These are phyloP conservation scores for Pseudotriccus pelzelni DNA, from an alignment of 2,797 vertebrate species.

Conservation along the genomic window DNA sequence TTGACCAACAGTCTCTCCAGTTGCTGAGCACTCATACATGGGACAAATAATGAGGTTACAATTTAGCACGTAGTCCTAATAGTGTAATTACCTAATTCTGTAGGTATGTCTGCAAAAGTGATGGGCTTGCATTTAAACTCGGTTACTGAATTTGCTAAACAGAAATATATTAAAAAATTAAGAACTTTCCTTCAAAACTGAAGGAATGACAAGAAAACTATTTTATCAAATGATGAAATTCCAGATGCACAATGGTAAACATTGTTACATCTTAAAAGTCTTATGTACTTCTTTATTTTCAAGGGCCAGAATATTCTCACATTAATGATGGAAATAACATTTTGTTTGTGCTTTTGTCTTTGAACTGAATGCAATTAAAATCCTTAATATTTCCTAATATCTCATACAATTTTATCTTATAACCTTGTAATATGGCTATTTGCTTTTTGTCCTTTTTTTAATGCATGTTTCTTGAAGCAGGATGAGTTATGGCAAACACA, in stretches of 20 bases:
- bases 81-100: no score
- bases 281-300: not conserved
- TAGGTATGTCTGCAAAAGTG: not conserved
- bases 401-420: not conserved
- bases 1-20: not conserved
- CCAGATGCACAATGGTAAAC: not conserved
- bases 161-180: not conserved
- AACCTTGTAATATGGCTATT: not conserved
- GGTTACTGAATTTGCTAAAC: not conserved
- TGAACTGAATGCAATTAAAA: not conserved
- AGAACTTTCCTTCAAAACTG: not conserved
- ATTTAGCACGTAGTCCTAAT: no score
- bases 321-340: not conserved
- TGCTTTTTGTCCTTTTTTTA: not conserved
- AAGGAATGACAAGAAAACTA: not conserved
- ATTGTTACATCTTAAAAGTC: not conserved
- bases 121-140: not conserved
- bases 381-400: not conserved
- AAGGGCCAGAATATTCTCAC: not conserved
- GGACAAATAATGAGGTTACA: not conserved
- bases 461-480: not conserved
- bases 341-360: not conserved
- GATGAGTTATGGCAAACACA: not conserved
- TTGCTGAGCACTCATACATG: not conserved
- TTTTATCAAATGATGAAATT: not conserved